phyloP scores from a whole-genome alignment of 2,888 invertebrate species.

The Ichneumoninae sp. region DNA sequence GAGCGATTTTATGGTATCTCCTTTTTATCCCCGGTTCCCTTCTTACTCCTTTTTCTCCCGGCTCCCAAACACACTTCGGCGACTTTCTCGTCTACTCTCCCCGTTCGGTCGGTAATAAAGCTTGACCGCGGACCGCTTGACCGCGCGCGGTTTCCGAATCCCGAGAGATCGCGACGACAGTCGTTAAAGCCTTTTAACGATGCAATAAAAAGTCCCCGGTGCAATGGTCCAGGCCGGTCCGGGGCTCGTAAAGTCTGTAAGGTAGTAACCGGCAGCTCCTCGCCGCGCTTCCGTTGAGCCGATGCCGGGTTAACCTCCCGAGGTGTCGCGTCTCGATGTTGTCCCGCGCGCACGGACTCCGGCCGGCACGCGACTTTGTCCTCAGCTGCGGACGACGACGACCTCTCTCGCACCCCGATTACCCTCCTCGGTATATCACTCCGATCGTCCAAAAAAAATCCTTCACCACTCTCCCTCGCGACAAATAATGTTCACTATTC shows the following conservation, averaged over 20 bases:
- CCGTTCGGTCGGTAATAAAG: background rate
- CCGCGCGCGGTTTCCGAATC: background rate
- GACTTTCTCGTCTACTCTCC: background rate
- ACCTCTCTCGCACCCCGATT: background rate
- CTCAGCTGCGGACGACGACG: conserved; percentile 68
- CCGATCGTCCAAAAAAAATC: background rate
- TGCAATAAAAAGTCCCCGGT: conserved; percentile 5
- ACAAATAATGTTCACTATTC: background rate
- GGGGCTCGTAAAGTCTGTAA: background rate
- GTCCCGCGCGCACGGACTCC: conserved; percentile 76
- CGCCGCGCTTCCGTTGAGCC: conserved; percentile 5
- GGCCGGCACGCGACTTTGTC: conserved; percentile 80
- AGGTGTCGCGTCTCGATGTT: conserved; percentile 6
- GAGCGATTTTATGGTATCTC: conserved; percentile 53
- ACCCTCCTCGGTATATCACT: background rate
- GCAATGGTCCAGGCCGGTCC: background rate
- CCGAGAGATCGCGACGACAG: background rate
- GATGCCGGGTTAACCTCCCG: background rate
- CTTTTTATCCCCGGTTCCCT: conserved; percentile 24
- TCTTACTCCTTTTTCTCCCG: conserved; percentile 14
- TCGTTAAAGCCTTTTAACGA: conserved; percentile 15
- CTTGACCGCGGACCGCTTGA: background rate
- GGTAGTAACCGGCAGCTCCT: background rate
- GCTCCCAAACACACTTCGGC: conserved; percentile 10
- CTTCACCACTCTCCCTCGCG: background rate